These are phyloP conservation scores for Pimpla rufipes DNA, from an alignment of 2,888 invertebrate genomes.

Conservation along the genomic window DNA sequence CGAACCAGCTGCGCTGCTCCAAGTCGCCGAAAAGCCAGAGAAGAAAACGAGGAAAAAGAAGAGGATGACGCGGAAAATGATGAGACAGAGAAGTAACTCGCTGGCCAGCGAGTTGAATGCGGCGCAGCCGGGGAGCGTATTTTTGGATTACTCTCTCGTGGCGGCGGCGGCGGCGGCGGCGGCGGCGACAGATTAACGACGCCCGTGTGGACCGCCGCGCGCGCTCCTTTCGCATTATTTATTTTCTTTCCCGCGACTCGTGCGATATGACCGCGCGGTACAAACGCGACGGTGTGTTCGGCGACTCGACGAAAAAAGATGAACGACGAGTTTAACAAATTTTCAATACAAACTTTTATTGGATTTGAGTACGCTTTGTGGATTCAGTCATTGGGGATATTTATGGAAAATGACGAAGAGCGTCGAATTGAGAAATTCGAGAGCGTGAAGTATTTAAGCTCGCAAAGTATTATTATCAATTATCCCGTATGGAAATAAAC, in stretches of 20 bases:
- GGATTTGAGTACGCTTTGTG: too few species aligned
- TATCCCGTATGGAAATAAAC: too few species aligned
- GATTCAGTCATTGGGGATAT: too few species aligned
- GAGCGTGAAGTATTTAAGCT: too few species aligned
- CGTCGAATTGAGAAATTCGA: too few species aligned
- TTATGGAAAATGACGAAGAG: too few species aligned
- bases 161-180: neutral
- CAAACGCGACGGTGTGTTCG: neutral
- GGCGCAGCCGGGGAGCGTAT: slow-evolving; percentile 2
- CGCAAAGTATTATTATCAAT: neutral
- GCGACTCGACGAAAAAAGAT: neutral
- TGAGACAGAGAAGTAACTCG: neutral
- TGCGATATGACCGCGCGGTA: neutral
- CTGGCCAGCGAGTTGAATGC: neutral
- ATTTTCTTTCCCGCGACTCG: neutral
- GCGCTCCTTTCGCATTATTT: neutral
- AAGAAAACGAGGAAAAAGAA: neutral
- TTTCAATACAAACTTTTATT: neutral
- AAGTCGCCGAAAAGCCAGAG: neutral
- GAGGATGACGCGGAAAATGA: neutral
- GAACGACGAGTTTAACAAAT: neutral
- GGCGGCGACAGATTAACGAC: slow-evolving; percentile 18
- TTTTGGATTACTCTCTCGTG: slow-evolving; percentile 27
- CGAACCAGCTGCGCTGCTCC: neutral
- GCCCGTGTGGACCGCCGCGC: neutral